Base-by-base conservation (phyloP, 1,140 invertebrate genomes). In the Drosophila lini region DNA sequence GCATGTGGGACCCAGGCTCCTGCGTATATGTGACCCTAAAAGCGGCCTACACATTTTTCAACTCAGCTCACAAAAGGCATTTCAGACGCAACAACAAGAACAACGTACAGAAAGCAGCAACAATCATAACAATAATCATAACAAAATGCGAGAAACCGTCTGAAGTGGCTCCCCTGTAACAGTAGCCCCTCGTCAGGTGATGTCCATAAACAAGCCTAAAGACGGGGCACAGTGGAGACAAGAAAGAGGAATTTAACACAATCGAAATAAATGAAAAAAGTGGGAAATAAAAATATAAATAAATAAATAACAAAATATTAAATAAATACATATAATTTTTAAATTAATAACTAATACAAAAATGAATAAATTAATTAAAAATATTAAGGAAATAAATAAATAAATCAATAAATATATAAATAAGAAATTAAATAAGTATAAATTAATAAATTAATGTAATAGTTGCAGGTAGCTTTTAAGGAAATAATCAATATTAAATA, bases 81-180 rank as follows among this genome's bases (percentile, higher is more conserved):
- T 67, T 61, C 52, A 45, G 52, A 38, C 60, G 64, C 32, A 63
- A 52, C 32, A 63, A 52, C 52, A 73, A 41, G 59, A 44, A 42
- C 58, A 48, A 38, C 38, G 15, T 34, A 16, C 58, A 50, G 36
- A 19, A 28, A 70, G 38, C 59, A 80, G 52, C 69, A 74, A 81
- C 68, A 78, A 74, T 68, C 57, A 77, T 59, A 79, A 63, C 81
- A 80, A 81, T 74, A 85, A 84, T 85, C 81, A 84, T 84, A 84
- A 85, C 81, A 52, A 65, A 85, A 85, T 85, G 74, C 47, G 60
- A 61, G 71, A 69, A 73, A 19, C 62, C 25, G 62, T 53, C 62
- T 69, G 63, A 63, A 63, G 63, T 36, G 63, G 56, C 16, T 61
- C 40, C 58, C 58, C 63, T 47, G 63, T 65, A 65, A 65, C 63